Base-by-base conservation (phyloP, 2,888 invertebrate genomes). In the Antheraea assamensis region DNA sequence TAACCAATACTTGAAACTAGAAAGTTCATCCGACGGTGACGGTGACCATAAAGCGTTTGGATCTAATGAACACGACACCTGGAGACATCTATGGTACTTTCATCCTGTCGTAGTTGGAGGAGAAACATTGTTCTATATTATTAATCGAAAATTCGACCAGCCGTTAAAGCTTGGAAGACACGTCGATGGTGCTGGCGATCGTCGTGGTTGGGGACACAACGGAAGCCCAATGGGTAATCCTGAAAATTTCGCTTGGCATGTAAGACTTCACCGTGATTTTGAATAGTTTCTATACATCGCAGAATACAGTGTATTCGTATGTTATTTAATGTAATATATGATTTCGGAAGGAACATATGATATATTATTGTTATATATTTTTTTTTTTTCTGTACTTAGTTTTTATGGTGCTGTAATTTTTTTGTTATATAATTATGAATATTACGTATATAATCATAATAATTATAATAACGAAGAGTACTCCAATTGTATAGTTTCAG, bases 1-100 rank as follows among this genome's bases (percentile, higher is more conserved):
- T n/a, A 68, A 71, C 27, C 71, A 64, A 68, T 74, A 71, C 42
- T 71, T 74, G n/a, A 74, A 74, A 58, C 31, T 74, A 27, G 74
- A 66, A 17, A 30, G 58, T 13, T 35, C 21, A 19, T 21, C 49
- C 2, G 71, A 74, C 30, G 31, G 24, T 8, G 42, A 49, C 24
- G 71, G 71, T 42, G 74, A 74, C 17, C 71, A n/a, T 15, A 68
- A 68, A 35, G 71, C 66, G 13, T 74, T 42, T 35, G 74, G 71
- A 27, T 35, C 71, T 10, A 15, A 49, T 5, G 19, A 13, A 7
- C 52, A 71, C 27, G 71, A 74, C 19, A 55, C 66, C 21, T 21
- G 42, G 2, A 68, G 74, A 42, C 74, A 74, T 42, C 35, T 68
- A 7, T 74, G 74, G 74, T 68, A 30, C 8, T 68, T 74, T 35